Conservation (phyloP, 1,140 invertebrate genomes). For the Condylostylus longicornis region DNA sequence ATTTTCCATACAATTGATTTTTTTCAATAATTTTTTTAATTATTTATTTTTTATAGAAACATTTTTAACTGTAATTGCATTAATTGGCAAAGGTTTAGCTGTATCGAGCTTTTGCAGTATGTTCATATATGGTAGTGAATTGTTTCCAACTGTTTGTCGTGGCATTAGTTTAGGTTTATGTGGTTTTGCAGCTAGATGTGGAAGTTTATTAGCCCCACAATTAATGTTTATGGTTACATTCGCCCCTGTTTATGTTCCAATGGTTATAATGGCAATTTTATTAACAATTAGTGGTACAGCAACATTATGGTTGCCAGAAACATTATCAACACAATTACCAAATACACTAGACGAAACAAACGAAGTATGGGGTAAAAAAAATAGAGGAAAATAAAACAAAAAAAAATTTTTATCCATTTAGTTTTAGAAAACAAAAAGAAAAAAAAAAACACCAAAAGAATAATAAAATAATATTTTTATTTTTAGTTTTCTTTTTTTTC, state of each 20-base stretch:
- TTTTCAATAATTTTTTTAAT: background rate
- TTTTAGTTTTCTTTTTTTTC: too few relatives aligned
- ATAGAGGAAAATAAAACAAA: too few relatives aligned
- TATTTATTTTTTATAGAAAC: background rate
- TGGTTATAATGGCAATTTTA: background rate
- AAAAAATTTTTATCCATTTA: too few relatives aligned
- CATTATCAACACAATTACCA: background rate
- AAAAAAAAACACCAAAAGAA: too few relatives aligned
- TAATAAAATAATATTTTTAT: too few relatives aligned
- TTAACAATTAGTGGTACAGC: background rate
- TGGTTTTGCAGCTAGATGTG: conserved; percentile 1
- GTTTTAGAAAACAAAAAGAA: too few relatives aligned
- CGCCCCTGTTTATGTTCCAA: background rate
- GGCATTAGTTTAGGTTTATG: background rate
- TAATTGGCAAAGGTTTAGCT: conserved; percentile 3
- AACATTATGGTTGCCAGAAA: conserved; percentile 1
- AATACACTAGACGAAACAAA: conserved; percentile 1
- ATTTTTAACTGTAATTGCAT: background rate
- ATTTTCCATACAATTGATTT: too few relatives aligned
- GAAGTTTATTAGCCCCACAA: background rate
- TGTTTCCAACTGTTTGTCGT: conserved; percentile 3
- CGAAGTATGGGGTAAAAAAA: conserved; percentile 1
- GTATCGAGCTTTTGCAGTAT: conserved; percentile 3
- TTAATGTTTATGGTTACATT: background rate
- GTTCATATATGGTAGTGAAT: conserved; percentile 3